Evolutionary conservation across 1,140 invertebrate species (phyloP), one percentile per base, ranked within the genome.

Genomic region (Drosophila paulistorum): DNA sequence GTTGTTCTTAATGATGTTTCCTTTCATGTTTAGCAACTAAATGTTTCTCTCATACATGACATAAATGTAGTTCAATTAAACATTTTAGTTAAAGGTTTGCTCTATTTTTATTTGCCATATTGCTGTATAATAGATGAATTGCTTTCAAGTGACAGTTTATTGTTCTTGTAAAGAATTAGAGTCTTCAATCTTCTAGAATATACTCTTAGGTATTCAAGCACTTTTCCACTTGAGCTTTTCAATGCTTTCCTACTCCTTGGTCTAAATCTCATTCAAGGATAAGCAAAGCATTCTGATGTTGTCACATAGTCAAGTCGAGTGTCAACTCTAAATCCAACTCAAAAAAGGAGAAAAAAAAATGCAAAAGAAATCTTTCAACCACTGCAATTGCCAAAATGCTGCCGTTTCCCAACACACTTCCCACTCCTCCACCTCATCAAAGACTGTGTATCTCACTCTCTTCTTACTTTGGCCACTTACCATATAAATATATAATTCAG

Each of bases 401-500:
- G 6, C 14, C 41, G 41, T 13, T 42, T 11, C 4, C 41, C 30
- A 30, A 30, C 41, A 13, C 41, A 4, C 13, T 0, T 17, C 14
- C 2, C 7, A 17, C 17, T 9, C 17, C 45, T 9, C 45, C 17
- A 7, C 45, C 30, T 30, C 45, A 48, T 7, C 42, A 45, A 14
- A 45, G n/a, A 14, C 14, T 9, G 17, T 23, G 17, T 11, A 3
- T 51, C 10, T 23, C 45, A 10, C 17, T 51, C 45, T 23, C 9
- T 17, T 20, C 17, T 11, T 39, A 11, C 37, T 13, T 39, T 51
- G 13, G 45, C 45, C 45, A 51, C 45, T 51, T 51, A 51, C 45
- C 45, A 51, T 51, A 51, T 51, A 51, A 51, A 51, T 51, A 51
- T 23, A 51, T 51, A 51, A 51, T 51, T 23, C 45, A 51, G 45